Evolutionary conservation across 1,140 invertebrate species (phyloP).

Genomic region (Trachelipus rathkii): DNA sequence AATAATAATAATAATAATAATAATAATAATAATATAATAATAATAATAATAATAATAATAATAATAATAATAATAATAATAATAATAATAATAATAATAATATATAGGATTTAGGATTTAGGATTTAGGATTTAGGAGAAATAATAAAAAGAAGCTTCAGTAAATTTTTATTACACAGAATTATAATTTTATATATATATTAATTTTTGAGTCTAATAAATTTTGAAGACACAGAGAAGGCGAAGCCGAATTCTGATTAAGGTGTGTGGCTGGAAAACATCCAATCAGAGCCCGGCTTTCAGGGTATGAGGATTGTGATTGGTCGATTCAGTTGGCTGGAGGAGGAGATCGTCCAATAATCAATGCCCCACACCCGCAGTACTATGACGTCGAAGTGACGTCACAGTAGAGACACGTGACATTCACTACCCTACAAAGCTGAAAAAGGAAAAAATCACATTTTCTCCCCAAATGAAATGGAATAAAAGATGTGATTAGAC

Average conservation of each 20-base stretch:
- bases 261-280: slow-evolving; percentile 11
- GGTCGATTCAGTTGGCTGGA: neutral
- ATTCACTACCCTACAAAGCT: neutral
- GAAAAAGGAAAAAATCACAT: neutral
- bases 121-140: too few relatives aligned
- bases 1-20: too few relatives aligned
- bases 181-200: neutral
- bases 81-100: too few relatives aligned
- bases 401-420: neutral
- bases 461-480: neutral
- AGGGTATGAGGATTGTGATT: slow-evolving; percentile 9
- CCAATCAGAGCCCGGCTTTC: slow-evolving; percentile 8
- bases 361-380: neutral
- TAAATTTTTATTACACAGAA: slow-evolving; percentile 6
- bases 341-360: slow-evolving; percentile 6
- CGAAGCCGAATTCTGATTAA: slow-evolving; percentile 12
- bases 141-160: neutral
- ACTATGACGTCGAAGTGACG: neutral
- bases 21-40: too few relatives aligned
- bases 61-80: too few relatives aligned
- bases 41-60: too few relatives aligned
- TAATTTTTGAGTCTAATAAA: neutral
- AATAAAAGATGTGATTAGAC: too few relatives aligned
- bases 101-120: too few relatives aligned
- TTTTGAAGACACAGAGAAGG: slow-evolving; percentile 4